These are phyloP conservation scores for Hydrocynus forskahlii DNA, from an alignment of 2,797 vertebrate genomes.

Conservation along the genomic window DNA sequence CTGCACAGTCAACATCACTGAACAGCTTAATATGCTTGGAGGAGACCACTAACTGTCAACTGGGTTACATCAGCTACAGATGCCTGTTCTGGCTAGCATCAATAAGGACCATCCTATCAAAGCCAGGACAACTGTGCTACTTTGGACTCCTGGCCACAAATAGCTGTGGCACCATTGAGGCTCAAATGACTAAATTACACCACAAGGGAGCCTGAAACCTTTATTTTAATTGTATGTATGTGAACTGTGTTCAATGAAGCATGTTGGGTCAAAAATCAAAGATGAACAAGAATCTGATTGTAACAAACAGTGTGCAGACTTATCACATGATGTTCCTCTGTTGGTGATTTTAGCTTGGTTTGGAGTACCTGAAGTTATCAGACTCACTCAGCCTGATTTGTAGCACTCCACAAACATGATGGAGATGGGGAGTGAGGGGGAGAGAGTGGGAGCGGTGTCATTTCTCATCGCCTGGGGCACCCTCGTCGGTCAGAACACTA, in stretches of 20 bases:
- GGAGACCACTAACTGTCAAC: no score
- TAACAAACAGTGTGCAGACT: not conserved
- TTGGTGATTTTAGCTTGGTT: constrained; percentile 17
- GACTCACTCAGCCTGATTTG: constrained; percentile 44
- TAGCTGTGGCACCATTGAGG: no score
- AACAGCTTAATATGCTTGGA: no score
- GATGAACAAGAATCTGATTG: not conserved
- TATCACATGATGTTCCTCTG: not conserved
- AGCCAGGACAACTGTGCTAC: no score
- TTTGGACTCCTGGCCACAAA: no score
- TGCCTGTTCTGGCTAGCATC: no score
- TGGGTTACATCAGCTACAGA: no score
- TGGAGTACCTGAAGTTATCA: constrained; percentile 32
- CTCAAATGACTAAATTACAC: no score
- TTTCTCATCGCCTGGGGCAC: constrained; percentile 49
- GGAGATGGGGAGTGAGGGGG: constrained; percentile 26
- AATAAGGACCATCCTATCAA: no score
- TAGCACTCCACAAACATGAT: constrained; percentile 37
- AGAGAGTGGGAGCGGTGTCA: constrained; percentile 40
- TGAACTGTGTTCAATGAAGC: not conserved
- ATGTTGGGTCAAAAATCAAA: not conserved
- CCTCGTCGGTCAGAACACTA: constrained; percentile 48
- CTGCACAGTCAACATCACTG: no score
- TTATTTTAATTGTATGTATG: no score
- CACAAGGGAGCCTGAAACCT: no score